Conservation (phyloP, 2,797 vertebrate species). For the Holocentrus rufus region DNA sequence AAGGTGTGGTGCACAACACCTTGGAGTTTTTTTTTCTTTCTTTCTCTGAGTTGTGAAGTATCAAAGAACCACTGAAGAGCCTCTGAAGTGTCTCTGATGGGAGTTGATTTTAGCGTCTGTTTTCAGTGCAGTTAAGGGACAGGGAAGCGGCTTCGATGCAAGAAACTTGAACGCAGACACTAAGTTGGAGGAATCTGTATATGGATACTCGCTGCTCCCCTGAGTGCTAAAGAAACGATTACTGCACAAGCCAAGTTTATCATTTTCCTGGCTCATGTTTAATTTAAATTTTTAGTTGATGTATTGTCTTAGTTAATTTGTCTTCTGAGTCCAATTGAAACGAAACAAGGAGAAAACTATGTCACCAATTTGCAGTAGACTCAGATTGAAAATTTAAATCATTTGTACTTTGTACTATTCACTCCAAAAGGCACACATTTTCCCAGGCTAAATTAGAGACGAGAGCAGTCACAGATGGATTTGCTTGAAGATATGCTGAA, state of each 20-base stretch:
- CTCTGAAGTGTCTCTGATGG: conserved; percentile 11
- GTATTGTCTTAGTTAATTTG: too few species aligned
- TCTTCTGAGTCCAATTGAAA: too few species aligned
- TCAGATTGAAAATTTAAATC: too few species aligned
- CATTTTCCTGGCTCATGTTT: too few species aligned
- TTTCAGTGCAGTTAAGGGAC: neutral
- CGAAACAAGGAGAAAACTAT: neutral
- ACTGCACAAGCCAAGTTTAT: neutral
- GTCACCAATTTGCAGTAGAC: neutral
- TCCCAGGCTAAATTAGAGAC: too few species aligned
- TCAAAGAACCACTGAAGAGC: conserved; percentile 7
- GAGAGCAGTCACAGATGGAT: too few species aligned
- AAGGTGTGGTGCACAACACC: neutral
- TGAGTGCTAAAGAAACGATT: conserved; percentile 28
- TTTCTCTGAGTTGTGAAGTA: conserved; percentile 10
- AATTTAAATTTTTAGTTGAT: too few species aligned
- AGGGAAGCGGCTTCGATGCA: neutral
- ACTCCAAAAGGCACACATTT: neutral
- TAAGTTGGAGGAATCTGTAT: neutral
- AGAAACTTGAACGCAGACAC: conserved; percentile 2
- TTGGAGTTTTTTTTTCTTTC: neutral
- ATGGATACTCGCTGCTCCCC: conserved; percentile 1
- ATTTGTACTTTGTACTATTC: neutral
- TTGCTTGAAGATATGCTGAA: too few species aligned
- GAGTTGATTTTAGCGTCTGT: neutral